These are phyloP conservation scores for Nesometra sesokonis DNA, from an alignment of 35 echinoderm and acorn worm species.

Conservation along the genomic window DNA sequence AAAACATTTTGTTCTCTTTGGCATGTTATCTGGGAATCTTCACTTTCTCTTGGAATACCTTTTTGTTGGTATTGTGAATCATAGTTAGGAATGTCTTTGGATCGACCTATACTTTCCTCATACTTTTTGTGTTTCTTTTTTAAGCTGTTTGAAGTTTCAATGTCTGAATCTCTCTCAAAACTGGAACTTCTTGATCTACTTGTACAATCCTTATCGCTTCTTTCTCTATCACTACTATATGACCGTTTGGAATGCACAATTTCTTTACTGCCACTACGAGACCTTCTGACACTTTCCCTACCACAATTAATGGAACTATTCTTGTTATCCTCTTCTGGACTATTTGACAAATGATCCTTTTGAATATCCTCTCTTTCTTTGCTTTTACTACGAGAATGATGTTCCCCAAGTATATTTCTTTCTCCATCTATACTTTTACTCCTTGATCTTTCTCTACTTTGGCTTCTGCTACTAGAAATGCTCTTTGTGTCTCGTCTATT, in stretches of 20 bases:
- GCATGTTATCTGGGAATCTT: background rate
- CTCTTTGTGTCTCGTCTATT: background rate
- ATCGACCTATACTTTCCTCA: too few species aligned
- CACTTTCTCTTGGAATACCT: background rate
- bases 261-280: background rate
- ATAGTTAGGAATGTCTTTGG: too few species aligned
- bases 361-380: background rate
- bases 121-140: too few species aligned
- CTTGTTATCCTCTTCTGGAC: background rate
- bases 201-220: too few species aligned
- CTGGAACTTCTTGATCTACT: too few species aligned
- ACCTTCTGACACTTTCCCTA: background rate
- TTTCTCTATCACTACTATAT: too few species aligned
- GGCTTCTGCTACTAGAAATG: background rate
- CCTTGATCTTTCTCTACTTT: background rate
- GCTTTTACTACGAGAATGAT: background rate
- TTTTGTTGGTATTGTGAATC: too few species aligned
- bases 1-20: background rate
- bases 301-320: background rate
- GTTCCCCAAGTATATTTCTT: background rate
- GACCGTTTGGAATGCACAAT: too few species aligned
- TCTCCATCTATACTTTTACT: background rate
- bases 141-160: too few species aligned
- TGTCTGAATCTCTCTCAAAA: too few species aligned
- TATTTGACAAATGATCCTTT: background rate